phyloP scores from a whole-genome alignment of 1,140 invertebrate genomes.

The Orchesella cincta region DNA sequence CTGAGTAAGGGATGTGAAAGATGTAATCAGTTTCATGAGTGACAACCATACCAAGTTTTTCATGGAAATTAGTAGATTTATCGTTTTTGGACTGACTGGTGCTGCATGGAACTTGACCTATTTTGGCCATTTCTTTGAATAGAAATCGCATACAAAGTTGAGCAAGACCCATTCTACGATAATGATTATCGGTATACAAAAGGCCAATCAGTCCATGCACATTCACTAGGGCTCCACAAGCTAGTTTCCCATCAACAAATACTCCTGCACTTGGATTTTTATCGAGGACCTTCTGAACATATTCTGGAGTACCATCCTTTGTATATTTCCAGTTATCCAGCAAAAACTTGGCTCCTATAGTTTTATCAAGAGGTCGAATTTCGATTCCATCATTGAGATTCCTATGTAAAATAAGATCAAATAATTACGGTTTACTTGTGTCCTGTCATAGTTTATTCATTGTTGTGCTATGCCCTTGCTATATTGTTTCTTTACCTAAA shows the following conservation, averaged over 20 bases:
- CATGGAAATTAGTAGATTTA: not conserved
- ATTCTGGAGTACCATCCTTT: not conserved
- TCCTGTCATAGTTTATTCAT: not conserved
- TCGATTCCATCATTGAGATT: not conserved
- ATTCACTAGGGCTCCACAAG: conserved; percentile 15
- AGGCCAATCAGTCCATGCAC: conserved; percentile 26
- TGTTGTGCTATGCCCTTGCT: not conserved
- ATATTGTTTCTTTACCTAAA: not conserved
- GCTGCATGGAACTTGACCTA: conserved; percentile 29
- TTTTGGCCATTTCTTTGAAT: conserved; percentile 15
- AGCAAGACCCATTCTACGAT: conserved; percentile 22
- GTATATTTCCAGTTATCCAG: conserved; percentile 34
- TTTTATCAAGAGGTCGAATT: conserved; percentile 22
- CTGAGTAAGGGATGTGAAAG: conserved; percentile 13
- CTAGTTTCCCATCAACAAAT: conserved; percentile 20
- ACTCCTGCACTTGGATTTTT: conserved; percentile 17
- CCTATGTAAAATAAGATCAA: no score
- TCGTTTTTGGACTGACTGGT: not conserved
- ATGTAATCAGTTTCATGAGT: conserved; percentile 31
- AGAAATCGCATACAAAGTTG: conserved; percentile 9
- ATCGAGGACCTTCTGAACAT: conserved; percentile 7
- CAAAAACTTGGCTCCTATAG: not conserved
- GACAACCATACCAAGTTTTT: conserved; percentile 10
- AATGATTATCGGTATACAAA: conserved; percentile 26
- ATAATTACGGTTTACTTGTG: no score